Evolutionary conservation across 92 coral and sea anemone genomes (phyloP), one percentile per base, ranked within the genome.

Genomic region (Porites divaricata): DNA sequence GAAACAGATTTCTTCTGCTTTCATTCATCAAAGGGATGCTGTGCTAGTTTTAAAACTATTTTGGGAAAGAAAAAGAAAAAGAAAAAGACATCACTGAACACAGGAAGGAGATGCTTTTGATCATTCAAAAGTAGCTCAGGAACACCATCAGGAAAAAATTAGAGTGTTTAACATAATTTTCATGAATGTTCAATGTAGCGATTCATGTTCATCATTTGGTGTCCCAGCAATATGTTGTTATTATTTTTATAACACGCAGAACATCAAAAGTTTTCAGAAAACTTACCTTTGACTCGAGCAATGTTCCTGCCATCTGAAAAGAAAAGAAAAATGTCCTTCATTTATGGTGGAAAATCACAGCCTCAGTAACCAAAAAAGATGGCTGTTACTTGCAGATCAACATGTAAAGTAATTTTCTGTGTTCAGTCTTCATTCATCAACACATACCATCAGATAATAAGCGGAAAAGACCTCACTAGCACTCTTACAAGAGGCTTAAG

Each of bases 91-190:
- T 35, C 0, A 4, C 45, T 35, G 45, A 35, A 35, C 45, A 35
- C 45, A 35, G 6, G 45, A 35, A 35, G 45, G 45, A 35, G 45
- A 35, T 35, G 45, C 45, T 35, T 35, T 35, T 35, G 45, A 35
- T 35, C 45, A 35, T 35, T 28, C 1, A 23, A 48, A 64, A 78
- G 4, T 78, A 12, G 26, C 35, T 15, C 24, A 13, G 7, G 20
- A 59, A 79, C 85, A 88, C 95, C 95, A 92, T 92, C 93, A 92
- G 95, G 68, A 92, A 92, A 92, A 92, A 92, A 92, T 92, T 89
- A 92, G 95, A 92, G 95, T 92, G 91, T 86, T 62, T 74, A n/a
- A 70, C 89, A 75, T 20, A 72, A 86, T 75, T 89, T 86, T 92
- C 95, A 92, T 83, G 64, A 63, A 54, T 67, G 66, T 61, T 89